A percentile compares a stretch with the other conserved stretches of the same genome.
phyloP scores from a whole-genome alignment of 2,888 invertebrate genomes.

The Odontomyia ornata region DNA sequence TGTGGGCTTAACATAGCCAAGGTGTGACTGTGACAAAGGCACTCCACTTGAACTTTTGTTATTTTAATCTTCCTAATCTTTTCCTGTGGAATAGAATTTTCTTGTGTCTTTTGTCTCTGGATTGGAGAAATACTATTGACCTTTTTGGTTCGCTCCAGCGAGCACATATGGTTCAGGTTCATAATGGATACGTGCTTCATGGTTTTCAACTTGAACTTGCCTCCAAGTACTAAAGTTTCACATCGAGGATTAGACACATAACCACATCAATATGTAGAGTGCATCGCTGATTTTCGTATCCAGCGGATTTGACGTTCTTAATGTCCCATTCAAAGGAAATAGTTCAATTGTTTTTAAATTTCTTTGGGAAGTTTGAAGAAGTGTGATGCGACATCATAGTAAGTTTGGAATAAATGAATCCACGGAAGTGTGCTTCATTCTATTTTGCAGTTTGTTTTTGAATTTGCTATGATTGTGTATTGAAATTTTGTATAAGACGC shows the following conservation, averaged over 20 bases:
- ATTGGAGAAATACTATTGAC: constrained; percentile 40
- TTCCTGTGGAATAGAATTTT: constrained; percentile 37
- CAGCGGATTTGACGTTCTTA: too few species aligned
- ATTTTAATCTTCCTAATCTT: constrained; percentile 46
- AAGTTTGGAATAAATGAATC: too few species aligned
- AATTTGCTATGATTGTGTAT: too few species aligned
- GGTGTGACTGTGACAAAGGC: constrained; percentile 46
- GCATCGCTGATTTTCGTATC: too few species aligned
- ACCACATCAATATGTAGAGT: too few species aligned
- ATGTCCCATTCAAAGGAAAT: too few species aligned
- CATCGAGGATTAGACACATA: neutral
- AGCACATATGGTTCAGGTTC: neutral
- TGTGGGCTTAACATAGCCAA: constrained; percentile 45
- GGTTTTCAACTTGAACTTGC: constrained; percentile 32
- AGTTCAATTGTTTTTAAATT: too few species aligned
- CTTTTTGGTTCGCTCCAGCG: neutral
- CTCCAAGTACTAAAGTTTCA: neutral
- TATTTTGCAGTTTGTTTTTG: too few species aligned
- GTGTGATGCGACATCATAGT: too few species aligned
- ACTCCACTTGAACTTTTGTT: constrained; percentile 19
- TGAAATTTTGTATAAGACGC: too few species aligned
- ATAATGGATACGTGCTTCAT: constrained; percentile 9
- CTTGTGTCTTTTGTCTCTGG: constrained; percentile 29
- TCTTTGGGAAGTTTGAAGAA: too few species aligned
- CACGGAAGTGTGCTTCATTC: too few species aligned